These are phyloP conservation scores for Novumbra hubbsi DNA, from an alignment of 2,797 vertebrate genomes.

Conservation along the genomic window DNA sequence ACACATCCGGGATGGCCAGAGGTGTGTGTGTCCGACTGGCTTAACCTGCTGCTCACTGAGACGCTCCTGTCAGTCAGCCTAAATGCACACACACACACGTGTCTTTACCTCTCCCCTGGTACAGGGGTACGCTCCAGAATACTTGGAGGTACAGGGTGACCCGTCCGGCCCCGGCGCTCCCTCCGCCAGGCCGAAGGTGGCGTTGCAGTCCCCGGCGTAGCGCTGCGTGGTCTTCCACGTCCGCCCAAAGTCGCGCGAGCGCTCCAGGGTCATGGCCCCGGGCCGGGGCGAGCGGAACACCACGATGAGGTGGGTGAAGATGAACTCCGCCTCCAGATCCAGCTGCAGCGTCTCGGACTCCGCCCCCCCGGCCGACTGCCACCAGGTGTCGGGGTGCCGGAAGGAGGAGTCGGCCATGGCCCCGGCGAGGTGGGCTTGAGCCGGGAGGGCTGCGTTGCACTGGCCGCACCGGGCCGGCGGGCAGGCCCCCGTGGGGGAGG, in stretches of 20 bases:
- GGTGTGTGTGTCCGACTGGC: conserved; percentile 9
- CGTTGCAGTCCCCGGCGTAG: conserved; percentile 87
- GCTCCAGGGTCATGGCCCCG: conserved; percentile 89
- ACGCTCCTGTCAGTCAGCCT: neutral
- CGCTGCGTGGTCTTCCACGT: conserved; percentile 90
- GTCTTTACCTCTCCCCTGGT: conserved; percentile 89
- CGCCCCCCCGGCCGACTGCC: conserved; percentile 85
- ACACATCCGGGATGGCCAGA: neutral
- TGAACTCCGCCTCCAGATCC: conserved; percentile 91
- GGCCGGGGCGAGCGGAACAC: conserved; percentile 93
- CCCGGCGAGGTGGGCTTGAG: conserved; percentile 80
- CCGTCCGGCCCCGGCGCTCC: conserved; percentile 68
- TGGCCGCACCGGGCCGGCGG: conserved; percentile 72
- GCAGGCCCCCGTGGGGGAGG: conserved; percentile 64
- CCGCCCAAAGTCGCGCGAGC: conserved; percentile 90
- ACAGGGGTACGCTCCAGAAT: conserved; percentile 88
- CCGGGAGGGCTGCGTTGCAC: conserved; percentile 78
- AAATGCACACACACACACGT: neutral
- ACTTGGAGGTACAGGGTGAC: conserved; percentile 88
- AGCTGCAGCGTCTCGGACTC: conserved; percentile 83
- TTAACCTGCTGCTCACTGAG: neutral
- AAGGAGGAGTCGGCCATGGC: conserved; percentile 96
- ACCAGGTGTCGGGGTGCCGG: conserved; percentile 90
- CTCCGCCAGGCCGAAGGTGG: conserved; percentile 82
- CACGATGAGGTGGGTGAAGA: conserved; percentile 93